phyloP scores from a whole-genome alignment of 2,113 vertebrate species.

The Gyps fulvus region DNA sequence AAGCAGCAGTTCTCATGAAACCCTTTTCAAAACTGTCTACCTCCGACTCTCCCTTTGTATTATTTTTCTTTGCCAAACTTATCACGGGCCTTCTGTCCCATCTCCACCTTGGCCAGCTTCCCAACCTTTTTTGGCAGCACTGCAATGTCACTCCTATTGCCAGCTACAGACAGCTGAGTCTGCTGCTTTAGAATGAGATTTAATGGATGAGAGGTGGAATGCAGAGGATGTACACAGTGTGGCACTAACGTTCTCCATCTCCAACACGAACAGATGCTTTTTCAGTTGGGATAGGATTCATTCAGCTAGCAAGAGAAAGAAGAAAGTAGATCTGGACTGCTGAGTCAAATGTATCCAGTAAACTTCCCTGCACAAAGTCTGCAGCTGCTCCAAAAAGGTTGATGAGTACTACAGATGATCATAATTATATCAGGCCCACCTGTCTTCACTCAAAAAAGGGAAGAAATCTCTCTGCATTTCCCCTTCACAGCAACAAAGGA shows the following conservation, averaged over 20 bases:
- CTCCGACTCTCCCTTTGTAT: background rate
- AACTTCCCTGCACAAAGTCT: background rate
- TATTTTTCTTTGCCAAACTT: background rate
- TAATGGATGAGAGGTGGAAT: background rate
- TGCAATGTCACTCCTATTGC: background rate
- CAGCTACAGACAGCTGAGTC: background rate
- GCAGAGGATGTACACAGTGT: background rate
- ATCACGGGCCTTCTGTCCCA: background rate
- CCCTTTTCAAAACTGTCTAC: background rate
- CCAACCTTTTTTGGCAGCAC: background rate
- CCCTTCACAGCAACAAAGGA: background rate
- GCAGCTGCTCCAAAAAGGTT: background rate
- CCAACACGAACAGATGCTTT: background rate
- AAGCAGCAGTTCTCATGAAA: background rate
- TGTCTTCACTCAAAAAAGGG: background rate
- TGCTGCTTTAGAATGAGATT: background rate
- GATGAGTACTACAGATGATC: background rate
- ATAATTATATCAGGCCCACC: background rate
- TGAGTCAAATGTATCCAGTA: background rate
- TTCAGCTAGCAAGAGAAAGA: background rate
- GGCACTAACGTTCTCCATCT: background rate
- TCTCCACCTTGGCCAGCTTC: background rate
- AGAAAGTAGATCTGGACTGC: background rate
- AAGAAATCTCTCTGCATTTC: background rate
- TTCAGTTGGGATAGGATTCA: background rate